Conservation (phyloP, 2,113 vertebrate species). For the Sebastes fasciatus region DNA sequence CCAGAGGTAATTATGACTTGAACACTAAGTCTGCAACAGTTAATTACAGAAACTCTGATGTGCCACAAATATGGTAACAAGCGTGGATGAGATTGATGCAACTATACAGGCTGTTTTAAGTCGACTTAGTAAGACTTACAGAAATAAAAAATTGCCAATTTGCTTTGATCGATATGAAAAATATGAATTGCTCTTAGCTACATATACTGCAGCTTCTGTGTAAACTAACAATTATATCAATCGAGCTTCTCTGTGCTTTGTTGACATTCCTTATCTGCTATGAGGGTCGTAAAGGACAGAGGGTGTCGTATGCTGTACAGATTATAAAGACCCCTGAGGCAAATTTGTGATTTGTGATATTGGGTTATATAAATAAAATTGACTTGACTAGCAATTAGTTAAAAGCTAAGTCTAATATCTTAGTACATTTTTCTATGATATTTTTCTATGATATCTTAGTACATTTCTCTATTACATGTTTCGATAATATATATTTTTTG, state of each 20-base stretch:
- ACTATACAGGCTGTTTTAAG: neutral
- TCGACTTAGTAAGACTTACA: neutral
- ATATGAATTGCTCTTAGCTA: neutral
- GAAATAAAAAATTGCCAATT: neutral
- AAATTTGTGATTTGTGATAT: too few species aligned
- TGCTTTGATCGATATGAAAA: neutral
- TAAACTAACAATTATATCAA: too few species aligned
- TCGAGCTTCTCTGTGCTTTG: too few species aligned
- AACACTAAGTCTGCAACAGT: neutral
- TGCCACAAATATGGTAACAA: neutral
- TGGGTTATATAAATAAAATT: too few species aligned
- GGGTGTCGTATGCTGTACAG: too few species aligned
- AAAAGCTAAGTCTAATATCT: neutral
- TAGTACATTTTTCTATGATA: too few species aligned
- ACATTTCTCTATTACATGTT: too few species aligned
- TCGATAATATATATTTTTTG: too few species aligned
- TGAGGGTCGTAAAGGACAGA: too few species aligned
- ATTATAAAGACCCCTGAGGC: too few species aligned
- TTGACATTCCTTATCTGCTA: too few species aligned
- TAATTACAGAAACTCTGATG: neutral
- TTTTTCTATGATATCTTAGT: too few species aligned
- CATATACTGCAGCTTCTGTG: neutral
- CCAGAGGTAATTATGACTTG: neutral
- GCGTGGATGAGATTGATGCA: slow-evolving; percentile 1
- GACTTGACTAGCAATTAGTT: neutral